Evolutionary conservation across 2,797 vertebrate species (phyloP).

Genomic region (Dermochelys coriacea): DNA sequence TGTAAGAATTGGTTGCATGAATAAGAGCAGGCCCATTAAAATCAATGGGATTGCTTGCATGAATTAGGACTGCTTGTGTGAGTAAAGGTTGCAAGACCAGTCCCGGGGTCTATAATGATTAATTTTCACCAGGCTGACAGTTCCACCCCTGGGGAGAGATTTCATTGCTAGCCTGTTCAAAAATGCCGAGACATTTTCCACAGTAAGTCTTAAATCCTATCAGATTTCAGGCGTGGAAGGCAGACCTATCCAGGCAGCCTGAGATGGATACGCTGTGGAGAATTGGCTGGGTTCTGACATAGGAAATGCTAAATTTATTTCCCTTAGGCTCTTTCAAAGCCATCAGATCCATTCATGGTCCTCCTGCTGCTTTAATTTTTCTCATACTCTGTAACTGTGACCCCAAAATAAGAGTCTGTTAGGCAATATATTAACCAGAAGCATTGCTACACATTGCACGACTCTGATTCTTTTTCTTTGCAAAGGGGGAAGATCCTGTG

Average conservation of each 20-base stretch:
- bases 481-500: background rate
- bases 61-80: background rate
- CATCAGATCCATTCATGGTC: conserved; percentile 13
- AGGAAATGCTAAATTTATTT: conserved; percentile 12
- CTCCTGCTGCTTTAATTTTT: background rate
- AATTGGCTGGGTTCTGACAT: conserved; percentile 25
- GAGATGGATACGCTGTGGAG: conserved; percentile 7
- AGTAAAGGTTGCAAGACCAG: fast-evolving
- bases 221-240: conserved; percentile 39
- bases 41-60: fast-evolving
- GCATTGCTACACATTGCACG: background rate
- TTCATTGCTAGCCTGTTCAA: conserved; percentile 34
- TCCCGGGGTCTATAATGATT: background rate
- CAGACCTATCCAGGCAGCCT: conserved; percentile 10
- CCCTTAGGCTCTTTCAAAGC: background rate
- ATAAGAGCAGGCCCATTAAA: background rate
- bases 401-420: background rate
- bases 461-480: background rate
- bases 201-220: conserved; percentile 46
- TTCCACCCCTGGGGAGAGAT: conserved; percentile 30
- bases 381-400: fast-evolving
- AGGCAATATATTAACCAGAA: fast-evolving
- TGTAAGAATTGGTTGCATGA: conserved; percentile 4
- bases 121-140: background rate
- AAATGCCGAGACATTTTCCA: conserved; percentile 1